Evolutionary conservation across 2,113 vertebrate genomes (phyloP), one percentile per base, ranked within the genome.

Genomic region (Eubucco bourcierii): DNA sequence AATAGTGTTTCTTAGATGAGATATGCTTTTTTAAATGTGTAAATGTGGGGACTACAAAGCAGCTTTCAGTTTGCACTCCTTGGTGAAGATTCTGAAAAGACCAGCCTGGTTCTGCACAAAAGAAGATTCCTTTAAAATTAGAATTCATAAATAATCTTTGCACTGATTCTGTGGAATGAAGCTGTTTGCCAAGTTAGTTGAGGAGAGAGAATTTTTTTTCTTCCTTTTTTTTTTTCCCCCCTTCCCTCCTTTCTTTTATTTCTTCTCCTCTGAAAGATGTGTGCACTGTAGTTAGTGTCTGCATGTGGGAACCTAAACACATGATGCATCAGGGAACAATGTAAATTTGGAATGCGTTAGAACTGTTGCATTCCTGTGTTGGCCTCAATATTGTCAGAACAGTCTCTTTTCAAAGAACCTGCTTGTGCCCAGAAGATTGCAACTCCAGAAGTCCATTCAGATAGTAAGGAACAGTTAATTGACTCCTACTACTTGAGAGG

Each of bases 21-120:
- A 73, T 41, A 52, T 53, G 52, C 31, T 78, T 81, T 85, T 63
- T 64, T 68, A 63, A n/a, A 34, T 83, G 15, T 74, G 79, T 12
- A 73, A 47, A 27, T 27, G 55, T 87, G 56, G 41, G 31, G 29
- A 66, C 66, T 90, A 87, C 67, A 89, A 82, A 92, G 63, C 27
- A 76, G 75, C 84, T 94, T 92, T 94, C 55, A 60, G 75, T 70
- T 89, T 73, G 41, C 28, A 33, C 18, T 95, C 65, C 12, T 84
- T 55, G 59, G 58, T 68, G 74, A 87, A 59, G 71, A 88, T 80
- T 90, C 72, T 89, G 81, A 89, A 93, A 94, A 90, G 44, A 11
- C 20, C 89, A 50, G 82, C 90, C 56, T 47, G 67, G 24, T 74
- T 52, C 66, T n/a, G 44, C 8, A 4, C 7, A 87, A 56, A 80